Base-by-base conservation (phyloP, 2,888 invertebrate species). In the Rhogogaster chlorosoma region DNA sequence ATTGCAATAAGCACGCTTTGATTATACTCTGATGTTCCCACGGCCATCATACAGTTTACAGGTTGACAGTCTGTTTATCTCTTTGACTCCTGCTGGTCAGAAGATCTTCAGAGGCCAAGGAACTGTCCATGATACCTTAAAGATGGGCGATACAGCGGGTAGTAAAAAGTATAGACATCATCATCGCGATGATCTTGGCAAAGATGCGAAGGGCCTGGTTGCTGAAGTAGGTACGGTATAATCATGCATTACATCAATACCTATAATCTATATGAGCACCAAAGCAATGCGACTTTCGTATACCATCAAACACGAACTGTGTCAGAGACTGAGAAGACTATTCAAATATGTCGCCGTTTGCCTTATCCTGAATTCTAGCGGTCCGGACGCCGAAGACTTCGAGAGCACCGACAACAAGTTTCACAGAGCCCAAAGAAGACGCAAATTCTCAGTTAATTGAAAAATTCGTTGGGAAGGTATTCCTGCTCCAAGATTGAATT, bases 161-260 rank as follows among this genome's bases (percentile, higher is more conserved):
- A 18, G 38, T 12, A 57, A n/a, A 61, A n/a, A 57, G 7, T 61
- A 57, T 15, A 80, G 61, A 80, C 57, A 80, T 80, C 80, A 38
- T 80, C 38, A 22, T 18, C 77, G 42, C 1, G 10, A 42, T 42
- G 70, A 70, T 15, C 18, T n/a, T n/a, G 36, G 15, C 32, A 73
- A 73, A 73, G 38, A 73, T 10, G 38, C 71, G n/a, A 73, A 42
- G 26, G 26, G 1, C 45, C 15, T 45, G 22, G 75, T 32, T 77
- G 77, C 53, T 15, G 77, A 77, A 45, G 77, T 77, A 9, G 77
- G 77, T 77, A 77, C 18, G 77, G 18, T 45, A 42, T 29, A 29
- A 45, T 29, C 0, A 6, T 12, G 6, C 12, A 26, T 77, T 29
- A 4, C 22, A 49, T 29, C 15, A 32, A n/a, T n/a, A n/a, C n/a